Base-by-base conservation (phyloP, 1,140 invertebrate genomes). In the Drosophila micromelanica region DNA sequence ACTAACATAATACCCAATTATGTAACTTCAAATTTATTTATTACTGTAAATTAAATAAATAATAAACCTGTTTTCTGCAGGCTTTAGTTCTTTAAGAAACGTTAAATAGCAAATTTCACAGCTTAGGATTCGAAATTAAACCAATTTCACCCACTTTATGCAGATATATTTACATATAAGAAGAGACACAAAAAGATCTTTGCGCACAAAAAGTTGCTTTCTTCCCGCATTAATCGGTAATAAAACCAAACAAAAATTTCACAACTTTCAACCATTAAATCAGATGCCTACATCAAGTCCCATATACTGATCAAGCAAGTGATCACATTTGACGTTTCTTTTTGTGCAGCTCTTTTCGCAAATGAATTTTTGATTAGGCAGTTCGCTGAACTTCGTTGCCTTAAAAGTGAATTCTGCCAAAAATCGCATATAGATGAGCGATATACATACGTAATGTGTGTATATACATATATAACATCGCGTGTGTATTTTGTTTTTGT, bases 341-440 rank as follows among this genome's bases (percentile, higher is more conserved):
- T 35, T 52, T 9, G 30, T 30, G 23, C 35, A 54, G 51, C 17
- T 38, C 11, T 15, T 48, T 54, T 48, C 49, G 37, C 60, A 57
- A 8, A 64, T 64, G 68, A 65, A 67, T 73, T 63, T 74, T 74
- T 51, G 45, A 71, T 71, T 69, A 13, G 65, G 12, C 51, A 70
- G 71, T 74, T 69, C 57, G 51, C 51, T 61, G 65, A 74, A 74
- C 71, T 61, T 4, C 20, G 2, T 17, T 20, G 23, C 20, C 35
- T 59, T 60, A 27, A 57, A 59, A 59, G 48, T 35, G 48, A 54
- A 64, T 64, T 64, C 49, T 52, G 49, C 11, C 38, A 38, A 64
- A 64, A 57, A 45, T 57, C 37, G 38, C 32, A 35, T 45, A 45
- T 43, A 32, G 27, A 27, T 30, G 27, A 43, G 48, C 35, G 27